Evolutionary conservation across 92 coral and sea anemone genomes (phyloP), one percentile per base, ranked within the genome.

Genomic region (Desmophyllum pertusum): DNA sequence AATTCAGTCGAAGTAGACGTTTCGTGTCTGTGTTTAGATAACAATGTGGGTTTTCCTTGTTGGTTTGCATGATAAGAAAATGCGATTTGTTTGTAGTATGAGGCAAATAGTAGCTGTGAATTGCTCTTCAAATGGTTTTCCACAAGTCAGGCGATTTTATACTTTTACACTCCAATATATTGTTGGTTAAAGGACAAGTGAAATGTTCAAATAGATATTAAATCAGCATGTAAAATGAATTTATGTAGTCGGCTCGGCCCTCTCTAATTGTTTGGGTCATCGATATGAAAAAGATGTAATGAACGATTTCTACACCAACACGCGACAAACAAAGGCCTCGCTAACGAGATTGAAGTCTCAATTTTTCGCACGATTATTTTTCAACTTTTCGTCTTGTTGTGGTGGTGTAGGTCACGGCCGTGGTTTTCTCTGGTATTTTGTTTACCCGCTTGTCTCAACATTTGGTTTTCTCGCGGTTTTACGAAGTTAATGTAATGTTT

Each of bases 261-360:
- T 46, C 48, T 15, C 64, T 80, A 68, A 80, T 80, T 80, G 84
- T 6, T 68, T 46, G 3, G 41, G 41, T 77, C 36, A 59, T n/a
- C 84, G 38, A 43, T 33, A 50, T n/a, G n/a, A n/a, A 15, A 66
- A 46, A 66, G 31, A n/a, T 67, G 73, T 18, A 80, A 31, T 35
- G 23, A 40, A 42, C 23, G 35, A 9, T 2, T 73, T 73, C 36
- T 42, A 41, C 33, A 71, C 0, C 6, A 45, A 55, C 67, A 36
- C 50, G 68, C 42, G 17, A 10, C 4, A 11, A 62, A 39, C 70
- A 59, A 59, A 41, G n/a, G 52, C 46, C 35, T 29, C 5, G 30
- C 51, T 57, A 57, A 78, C 72, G 33, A 61, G 37, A 42, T 39
- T 61, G 17, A 9, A 37, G 38, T 43, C n/a, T 65, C 21, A 18